Percentiles rank a stretch among this genome's conserved stretches.
phyloP scores from a whole-genome alignment of 2,888 invertebrate species.

The Lasioglossum figueresi region DNA sequence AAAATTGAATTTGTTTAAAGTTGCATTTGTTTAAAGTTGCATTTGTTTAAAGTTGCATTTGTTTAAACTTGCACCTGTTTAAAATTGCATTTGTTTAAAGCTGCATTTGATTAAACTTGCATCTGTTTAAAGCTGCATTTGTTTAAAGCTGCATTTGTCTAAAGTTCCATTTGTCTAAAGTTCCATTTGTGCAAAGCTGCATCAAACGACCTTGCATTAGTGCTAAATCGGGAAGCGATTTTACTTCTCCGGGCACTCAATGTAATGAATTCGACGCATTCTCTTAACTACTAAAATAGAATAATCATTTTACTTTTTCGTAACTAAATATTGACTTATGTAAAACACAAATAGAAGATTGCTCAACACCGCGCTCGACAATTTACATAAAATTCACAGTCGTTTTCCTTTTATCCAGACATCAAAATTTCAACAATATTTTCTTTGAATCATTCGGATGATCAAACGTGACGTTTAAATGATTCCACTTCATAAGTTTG shows the following conservation, averaged over 20 bases:
- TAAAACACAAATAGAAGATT: background rate
- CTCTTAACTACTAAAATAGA: background rate
- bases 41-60: too few species aligned
- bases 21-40: too few species aligned
- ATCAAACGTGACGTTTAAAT: background rate
- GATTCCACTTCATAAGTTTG: background rate
- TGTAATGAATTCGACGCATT: background rate
- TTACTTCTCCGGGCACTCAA: background rate
- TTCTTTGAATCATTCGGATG: background rate
- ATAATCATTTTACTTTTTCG: background rate
- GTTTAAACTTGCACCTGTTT: too few species aligned
- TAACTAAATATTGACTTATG: background rate
- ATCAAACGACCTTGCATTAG: too few species aligned
- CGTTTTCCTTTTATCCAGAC: background rate
- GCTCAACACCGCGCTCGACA: background rate
- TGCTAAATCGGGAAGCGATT: background rate
- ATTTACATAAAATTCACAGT: background rate
- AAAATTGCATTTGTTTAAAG: background rate
- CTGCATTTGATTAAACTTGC: background rate
- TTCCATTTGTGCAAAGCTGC: too few species aligned
- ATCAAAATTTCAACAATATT: slow-evolving; percentile 10
- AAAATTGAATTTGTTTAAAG: too few species aligned
- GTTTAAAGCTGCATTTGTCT: too few species aligned
- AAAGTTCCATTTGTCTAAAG: too few species aligned
- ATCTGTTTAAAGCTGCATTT: too few species aligned